Conservation (phyloP, 2,113 vertebrate species). For the Labeo rohita region DNA sequence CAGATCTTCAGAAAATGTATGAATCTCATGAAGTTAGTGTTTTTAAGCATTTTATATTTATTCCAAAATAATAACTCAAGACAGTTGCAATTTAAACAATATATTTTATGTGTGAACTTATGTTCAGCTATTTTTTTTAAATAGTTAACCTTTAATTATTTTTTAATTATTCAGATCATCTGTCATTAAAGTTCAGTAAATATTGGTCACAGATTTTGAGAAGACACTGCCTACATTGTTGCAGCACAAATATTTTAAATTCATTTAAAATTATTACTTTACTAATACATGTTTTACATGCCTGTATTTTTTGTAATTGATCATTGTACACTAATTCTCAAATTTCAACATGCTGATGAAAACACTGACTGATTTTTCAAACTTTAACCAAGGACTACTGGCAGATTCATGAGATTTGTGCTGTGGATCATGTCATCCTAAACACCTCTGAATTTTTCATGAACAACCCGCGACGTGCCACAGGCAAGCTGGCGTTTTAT, state of each 20-base stretch:
- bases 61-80: too few species aligned
- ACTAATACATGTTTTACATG: not conserved
- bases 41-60: too few species aligned
- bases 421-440: conserved; percentile 25
- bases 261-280: not conserved
- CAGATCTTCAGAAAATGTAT: too few species aligned
- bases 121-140: too few species aligned
- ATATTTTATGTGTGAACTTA: too few species aligned
- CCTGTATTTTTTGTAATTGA: not conserved
- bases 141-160: too few species aligned
- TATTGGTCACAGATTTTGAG: too few species aligned
- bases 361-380: not conserved
- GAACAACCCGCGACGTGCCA: conserved; percentile 25
- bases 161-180: too few species aligned
- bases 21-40: too few species aligned
- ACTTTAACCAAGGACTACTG: not conserved
- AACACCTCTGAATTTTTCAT: conserved; percentile 47
- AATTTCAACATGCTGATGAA: not conserved
- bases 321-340: not conserved
- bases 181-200: too few species aligned
- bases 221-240: too few species aligned
- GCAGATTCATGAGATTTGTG: conserved; percentile 29
- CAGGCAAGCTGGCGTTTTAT: not conserved
- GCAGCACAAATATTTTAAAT: not conserved
- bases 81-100: too few species aligned